Percentiles rank a stretch among this genome's conserved stretches.
Conservation (phyloP, 2,888 invertebrate species). For the Mythimna impura region DNA sequence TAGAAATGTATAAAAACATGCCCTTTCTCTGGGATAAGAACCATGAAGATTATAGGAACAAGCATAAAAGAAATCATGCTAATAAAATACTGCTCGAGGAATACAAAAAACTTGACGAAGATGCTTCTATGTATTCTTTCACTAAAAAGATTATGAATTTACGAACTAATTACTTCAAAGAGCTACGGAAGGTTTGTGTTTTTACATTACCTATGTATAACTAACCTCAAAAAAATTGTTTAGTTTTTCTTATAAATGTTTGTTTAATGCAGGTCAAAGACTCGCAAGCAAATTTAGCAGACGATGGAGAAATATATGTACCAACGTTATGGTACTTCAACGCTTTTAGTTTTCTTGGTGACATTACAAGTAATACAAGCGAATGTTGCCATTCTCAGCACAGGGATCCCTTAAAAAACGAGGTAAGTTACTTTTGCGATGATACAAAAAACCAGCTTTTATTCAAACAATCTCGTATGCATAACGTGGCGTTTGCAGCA, state of each 20-base stretch:
- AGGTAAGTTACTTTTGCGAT: conserved; percentile 17
- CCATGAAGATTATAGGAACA: conserved; percentile 28
- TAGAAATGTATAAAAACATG: conserved; percentile 35
- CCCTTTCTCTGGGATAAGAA: conserved; percentile 31
- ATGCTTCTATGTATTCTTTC: conserved; percentile 1
- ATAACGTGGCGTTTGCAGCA: neutral
- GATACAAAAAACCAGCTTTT: neutral
- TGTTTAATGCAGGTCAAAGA: conserved; percentile 17
- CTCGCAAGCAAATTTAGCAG: neutral
- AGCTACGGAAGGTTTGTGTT: conserved; percentile 33
- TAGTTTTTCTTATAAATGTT: neutral
- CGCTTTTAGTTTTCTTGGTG: conserved; percentile 32
- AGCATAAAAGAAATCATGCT: conserved; percentile 12
- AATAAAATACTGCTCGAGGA: conserved; percentile 11
- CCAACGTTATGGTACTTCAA: conserved; percentile 41
- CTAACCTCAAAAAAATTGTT: neutral
- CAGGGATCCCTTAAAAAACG: conserved; percentile 28
- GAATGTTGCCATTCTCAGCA: neutral
- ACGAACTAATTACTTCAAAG: conserved; percentile 32
- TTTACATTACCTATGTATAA: neutral
- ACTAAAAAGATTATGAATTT: conserved; percentile 42
- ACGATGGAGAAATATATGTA: conserved; percentile 13
- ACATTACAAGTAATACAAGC: neutral
- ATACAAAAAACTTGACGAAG: conserved; percentile 18
- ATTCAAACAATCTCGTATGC: neutral